A percentile compares a stretch with the other conserved stretches of the same genome.
These are phyloP conservation scores for Pachyramphus minor DNA, from an alignment of 2,113 vertebrate genomes.

Conservation along the genomic window DNA sequence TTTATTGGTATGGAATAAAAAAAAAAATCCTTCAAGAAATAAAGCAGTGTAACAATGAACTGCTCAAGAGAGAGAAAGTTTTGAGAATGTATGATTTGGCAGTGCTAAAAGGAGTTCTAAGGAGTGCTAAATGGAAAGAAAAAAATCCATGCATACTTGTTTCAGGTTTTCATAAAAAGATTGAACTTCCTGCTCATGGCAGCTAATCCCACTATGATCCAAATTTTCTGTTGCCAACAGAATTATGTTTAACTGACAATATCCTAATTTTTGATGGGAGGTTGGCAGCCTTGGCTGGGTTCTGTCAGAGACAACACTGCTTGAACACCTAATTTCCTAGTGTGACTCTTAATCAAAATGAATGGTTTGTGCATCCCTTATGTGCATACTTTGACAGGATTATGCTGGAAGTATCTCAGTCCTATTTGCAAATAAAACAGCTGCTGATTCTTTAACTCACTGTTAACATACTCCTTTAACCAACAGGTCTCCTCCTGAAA, in stretches of 20 bases:
- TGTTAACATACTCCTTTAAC: not conserved
- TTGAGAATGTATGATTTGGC: not conserved
- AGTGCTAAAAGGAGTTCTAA: not conserved
- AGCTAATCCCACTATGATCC: not conserved
- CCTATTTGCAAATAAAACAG: not conserved
- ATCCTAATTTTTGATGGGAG: not conserved
- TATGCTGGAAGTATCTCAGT: not conserved
- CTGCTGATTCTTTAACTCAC: not conserved
- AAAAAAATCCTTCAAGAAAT: not conserved
- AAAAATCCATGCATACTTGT: not conserved
- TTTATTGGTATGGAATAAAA: not conserved
- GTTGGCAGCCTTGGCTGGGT: not conserved
- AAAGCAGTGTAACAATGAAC: not conserved
- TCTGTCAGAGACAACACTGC: accelerated
- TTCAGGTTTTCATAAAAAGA: not conserved
- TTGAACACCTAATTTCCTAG: not conserved
- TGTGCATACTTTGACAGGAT: not conserved
- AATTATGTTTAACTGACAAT: not conserved
- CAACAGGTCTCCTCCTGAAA: not conserved
- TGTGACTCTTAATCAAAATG: not conserved
- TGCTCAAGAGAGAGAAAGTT: not conserved
- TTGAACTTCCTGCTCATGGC: not conserved
- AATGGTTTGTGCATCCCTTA: not conserved
- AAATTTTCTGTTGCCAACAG: not conserved
- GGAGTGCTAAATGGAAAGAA: not conserved